phyloP scores from a whole-genome alignment of 30 jellyfish, hydroid and myxozoan species.

The Hydractinia symbiolongicarpus region DNA sequence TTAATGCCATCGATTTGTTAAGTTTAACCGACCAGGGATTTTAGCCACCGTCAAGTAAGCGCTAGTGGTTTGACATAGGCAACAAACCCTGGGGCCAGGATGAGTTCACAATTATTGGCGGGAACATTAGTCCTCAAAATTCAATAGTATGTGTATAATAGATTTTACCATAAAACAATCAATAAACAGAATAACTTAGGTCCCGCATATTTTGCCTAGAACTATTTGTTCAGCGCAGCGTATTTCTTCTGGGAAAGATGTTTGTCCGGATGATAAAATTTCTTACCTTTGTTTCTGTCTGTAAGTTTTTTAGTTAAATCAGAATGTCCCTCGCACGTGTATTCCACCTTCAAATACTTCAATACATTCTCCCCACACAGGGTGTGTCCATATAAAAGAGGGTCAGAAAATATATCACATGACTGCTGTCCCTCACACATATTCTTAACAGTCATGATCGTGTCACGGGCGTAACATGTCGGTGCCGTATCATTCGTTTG shows the following conservation, averaged over 20 bases:
- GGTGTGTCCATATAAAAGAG: conserved; percentile 69
- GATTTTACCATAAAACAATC: no score
- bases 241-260: neutral
- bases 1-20: no score
- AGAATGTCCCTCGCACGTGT: conserved; percentile 78
- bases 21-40: no score
- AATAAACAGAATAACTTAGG: no score
- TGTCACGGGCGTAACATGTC: conserved; percentile 89
- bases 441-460: conserved; percentile 56
- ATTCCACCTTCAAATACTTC: conserved; percentile 70
- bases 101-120: no score
- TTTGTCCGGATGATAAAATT: neutral
- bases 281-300: neutral
- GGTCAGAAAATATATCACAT: conserved; percentile 86
- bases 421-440: conserved; percentile 97
- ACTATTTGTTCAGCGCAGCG: no score
- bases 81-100: no score
- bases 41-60: no score
- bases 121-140: no score
- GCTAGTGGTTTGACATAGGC: no score
- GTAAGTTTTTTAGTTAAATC: conserved; percentile 39
- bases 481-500: conserved; percentile 62
- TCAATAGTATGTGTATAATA: no score
- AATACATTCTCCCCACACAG: conserved; percentile 49
- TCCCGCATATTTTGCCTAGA: no score